Percentiles rank a stretch among this genome's conserved stretches.
Evolutionary conservation across 2,888 invertebrate species (phyloP).

Genomic region (Campoplex capitator): DNA sequence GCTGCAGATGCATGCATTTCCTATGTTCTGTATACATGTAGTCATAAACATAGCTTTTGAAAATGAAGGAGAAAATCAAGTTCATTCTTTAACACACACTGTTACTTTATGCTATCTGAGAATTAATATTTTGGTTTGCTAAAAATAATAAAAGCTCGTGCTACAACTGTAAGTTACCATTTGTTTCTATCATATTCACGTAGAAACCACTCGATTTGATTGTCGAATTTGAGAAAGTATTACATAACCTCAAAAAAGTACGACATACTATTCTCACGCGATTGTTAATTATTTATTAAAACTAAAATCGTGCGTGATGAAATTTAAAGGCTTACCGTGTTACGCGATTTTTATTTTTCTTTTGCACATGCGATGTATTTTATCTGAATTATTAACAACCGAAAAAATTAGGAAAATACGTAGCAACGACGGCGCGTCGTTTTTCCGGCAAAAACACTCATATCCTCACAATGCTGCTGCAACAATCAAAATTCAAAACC

Average conservation of each 20-base stretch:
- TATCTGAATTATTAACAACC: not conserved
- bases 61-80: no score
- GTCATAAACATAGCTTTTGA: no score
- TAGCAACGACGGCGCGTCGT: slow-evolving; percentile 7
- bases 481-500: not conserved
- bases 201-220: not conserved
- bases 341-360: not conserved
- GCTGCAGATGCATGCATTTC: not conserved
- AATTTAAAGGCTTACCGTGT: not conserved
- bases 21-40: no score
- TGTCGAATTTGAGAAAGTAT: not conserved
- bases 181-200: not conserved
- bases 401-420: not conserved
- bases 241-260: slow-evolving; percentile 5
- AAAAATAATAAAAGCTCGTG: not conserved
- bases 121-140: not conserved
- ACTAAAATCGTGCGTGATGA: not conserved
- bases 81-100: no score
- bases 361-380: slow-evolving; percentile 1
- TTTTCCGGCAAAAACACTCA: not conserved
- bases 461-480: no score
- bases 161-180: not conserved
- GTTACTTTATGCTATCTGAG: not conserved
- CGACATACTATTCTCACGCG: not conserved
- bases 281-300: not conserved